Evolutionary conservation across 2,113 vertebrate genomes (phyloP).

Genomic region (Oryzias javanicus): DNA sequence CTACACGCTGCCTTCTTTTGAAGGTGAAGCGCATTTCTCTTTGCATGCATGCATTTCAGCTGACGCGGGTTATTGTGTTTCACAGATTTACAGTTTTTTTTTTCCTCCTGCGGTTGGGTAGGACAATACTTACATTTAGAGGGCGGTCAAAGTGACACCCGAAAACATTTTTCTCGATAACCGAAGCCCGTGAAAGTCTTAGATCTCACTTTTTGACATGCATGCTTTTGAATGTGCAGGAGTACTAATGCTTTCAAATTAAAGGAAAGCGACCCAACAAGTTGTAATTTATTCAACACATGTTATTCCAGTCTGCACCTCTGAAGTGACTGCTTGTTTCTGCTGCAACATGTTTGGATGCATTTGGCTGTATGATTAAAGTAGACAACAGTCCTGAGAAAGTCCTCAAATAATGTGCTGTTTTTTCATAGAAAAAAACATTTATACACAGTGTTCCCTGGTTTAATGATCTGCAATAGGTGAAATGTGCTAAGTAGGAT

Average conservation of each 20-base stretch:
- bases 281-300: not conserved
- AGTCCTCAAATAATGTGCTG: slow-evolving; percentile 16
- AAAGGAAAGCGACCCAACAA: too few relatives aligned
- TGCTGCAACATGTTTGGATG: not conserved
- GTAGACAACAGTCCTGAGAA: slow-evolving; percentile 15
- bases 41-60: slow-evolving; percentile 36
- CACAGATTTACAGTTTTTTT: slow-evolving; percentile 7
- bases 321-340: slow-evolving; percentile 3
- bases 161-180: not conserved
- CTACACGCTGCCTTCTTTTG: slow-evolving; percentile 55
- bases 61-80: slow-evolving; percentile 36
- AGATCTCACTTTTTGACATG: too few relatives aligned
- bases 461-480: too few relatives aligned
- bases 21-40: slow-evolving; percentile 64
- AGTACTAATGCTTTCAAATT: too few relatives aligned
- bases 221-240: too few relatives aligned
- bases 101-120: not conserved
- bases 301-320: not conserved
- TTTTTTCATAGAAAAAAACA: slow-evolving; percentile 18
- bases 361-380: slow-evolving; percentile 16
- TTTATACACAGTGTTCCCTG: not conserved
- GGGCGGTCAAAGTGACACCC: slow-evolving; percentile 7
- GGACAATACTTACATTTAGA: not conserved
- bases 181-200: too few relatives aligned
- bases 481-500: too few relatives aligned